A percentile compares a stretch with the other conserved stretches of the same genome.
phyloP scores from a whole-genome alignment of 2,888 invertebrate genomes.

The Spodoptera exigua region DNA sequence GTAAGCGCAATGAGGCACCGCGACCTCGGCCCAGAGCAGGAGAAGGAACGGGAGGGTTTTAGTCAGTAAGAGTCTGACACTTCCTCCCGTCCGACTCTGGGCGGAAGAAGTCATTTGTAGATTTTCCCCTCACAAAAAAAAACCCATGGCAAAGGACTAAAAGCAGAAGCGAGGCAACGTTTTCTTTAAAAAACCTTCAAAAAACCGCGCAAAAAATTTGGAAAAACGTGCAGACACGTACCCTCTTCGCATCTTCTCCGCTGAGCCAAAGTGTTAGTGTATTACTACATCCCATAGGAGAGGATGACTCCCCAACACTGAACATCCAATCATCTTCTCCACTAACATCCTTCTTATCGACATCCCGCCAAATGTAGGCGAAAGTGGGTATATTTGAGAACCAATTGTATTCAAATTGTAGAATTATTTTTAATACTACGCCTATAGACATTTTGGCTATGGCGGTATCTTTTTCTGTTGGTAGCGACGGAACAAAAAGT shows the following conservation, averaged over 20 bases:
- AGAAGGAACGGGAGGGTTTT: too few relatives aligned
- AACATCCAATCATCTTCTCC: slow-evolving; percentile 3
- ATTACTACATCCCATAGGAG: slow-evolving; percentile 45
- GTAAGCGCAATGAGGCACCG: too few relatives aligned
- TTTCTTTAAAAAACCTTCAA: too few relatives aligned
- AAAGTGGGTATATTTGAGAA: slow-evolving; percentile 25
- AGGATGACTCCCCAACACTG: neutral
- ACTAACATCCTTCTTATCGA: neutral
- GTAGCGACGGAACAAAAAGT: slow-evolving; percentile 87
- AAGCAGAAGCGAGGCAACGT: too few relatives aligned
- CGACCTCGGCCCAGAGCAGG: too few relatives aligned
- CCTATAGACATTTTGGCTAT: slow-evolving; percentile 90
- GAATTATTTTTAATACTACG: slow-evolving; percentile 45
- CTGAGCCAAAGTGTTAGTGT: slow-evolving; percentile 35
- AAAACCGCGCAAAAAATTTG: too few relatives aligned
- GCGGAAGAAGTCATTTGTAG: too few relatives aligned
- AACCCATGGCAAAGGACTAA: too few relatives aligned
- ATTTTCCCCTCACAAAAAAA: too few relatives aligned
- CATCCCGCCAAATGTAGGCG: neutral
- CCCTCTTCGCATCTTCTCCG: neutral
- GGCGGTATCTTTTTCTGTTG: slow-evolving; percentile 82
- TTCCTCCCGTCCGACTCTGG: too few relatives aligned
- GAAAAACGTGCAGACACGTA: too few relatives aligned
- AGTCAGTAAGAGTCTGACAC: too few relatives aligned
- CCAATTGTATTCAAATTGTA: slow-evolving; percentile 45